Percentiles rank a stretch among this genome's conserved stretches.
Conservation (phyloP, 1,140 invertebrate genomes). For the Atta colombica region DNA sequence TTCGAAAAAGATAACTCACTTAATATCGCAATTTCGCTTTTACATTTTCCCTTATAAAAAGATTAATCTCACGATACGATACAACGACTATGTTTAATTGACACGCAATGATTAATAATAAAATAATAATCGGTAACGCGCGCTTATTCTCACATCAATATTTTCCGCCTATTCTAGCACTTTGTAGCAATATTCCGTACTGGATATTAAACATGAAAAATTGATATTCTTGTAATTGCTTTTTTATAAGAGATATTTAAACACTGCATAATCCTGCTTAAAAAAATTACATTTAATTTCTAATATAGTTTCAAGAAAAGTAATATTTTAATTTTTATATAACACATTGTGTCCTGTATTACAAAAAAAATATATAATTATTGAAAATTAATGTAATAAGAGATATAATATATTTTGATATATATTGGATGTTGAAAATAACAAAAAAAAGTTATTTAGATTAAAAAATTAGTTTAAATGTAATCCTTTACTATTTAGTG, state of each 20-base stretch:
- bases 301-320: neutral
- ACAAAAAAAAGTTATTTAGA: too few relatives aligned
- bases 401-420: too few relatives aligned
- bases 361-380: neutral
- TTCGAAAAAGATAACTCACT: conserved; percentile 43
- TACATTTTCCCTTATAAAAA: conserved; percentile 19
- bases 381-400: conserved; percentile 1
- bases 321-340: neutral
- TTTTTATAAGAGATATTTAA: neutral
- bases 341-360: neutral
- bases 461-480: too few relatives aligned
- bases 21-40: conserved; percentile 34
- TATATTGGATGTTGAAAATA: too few relatives aligned
- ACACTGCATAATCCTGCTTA: neutral
- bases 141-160: neutral
- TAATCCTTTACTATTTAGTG: neutral
- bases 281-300: neutral
- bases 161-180: neutral
- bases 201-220: neutral
- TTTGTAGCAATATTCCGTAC: neutral
- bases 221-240: neutral
- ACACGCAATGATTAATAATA: conserved; percentile 35
- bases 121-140: conserved; percentile 28
- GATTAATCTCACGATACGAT: conserved; percentile 33
- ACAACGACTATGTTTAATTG: neutral